Evolutionary conservation across 2,797 vertebrate genomes (phyloP).

Genomic region (Parambassis ranga): DNA sequence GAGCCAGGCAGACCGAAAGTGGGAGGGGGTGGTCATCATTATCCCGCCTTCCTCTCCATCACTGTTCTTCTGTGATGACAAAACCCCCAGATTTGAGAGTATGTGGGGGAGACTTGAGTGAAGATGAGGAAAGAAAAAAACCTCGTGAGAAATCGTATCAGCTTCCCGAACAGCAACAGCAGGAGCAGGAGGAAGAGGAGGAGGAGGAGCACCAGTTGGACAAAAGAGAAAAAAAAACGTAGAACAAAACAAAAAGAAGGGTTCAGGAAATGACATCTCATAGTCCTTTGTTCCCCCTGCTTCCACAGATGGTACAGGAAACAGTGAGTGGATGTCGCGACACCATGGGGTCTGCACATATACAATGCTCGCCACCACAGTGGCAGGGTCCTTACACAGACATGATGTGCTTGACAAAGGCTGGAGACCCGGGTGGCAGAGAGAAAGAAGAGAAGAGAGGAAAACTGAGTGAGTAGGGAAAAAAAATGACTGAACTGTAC

Average conservation of each 20-base stretch:
- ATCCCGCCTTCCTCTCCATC: conserved; percentile 56
- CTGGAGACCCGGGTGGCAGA: conserved; percentile 72
- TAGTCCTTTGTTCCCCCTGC: conserved; percentile 80
- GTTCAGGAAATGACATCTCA: conserved; percentile 81
- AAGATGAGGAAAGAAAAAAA: conserved; percentile 44
- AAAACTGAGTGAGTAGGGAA: conserved; percentile 7
- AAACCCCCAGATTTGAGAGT: conserved; percentile 38
- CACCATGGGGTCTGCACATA: conserved; percentile 84
- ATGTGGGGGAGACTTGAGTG: conserved; percentile 21
- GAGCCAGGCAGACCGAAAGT: conserved; percentile 43
- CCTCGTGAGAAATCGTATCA: conserved; percentile 32
- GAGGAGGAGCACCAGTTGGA: conserved; percentile 67
- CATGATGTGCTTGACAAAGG: conserved; percentile 99
- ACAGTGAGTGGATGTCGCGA: conserved; percentile 81
- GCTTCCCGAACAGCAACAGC: conserved; percentile 49
- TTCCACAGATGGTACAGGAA: conserved; percentile 77
- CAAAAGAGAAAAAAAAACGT: conserved; percentile 58
- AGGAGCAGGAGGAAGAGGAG: conserved; percentile 1
- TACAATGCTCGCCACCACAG: conserved; percentile 67
- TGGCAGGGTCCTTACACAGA: conserved; percentile 85
- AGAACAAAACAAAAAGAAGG: conserved; percentile 70
- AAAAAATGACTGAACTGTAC: background rate
- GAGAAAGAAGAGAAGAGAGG: conserved; percentile 14
- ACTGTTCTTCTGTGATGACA: conserved; percentile 61
- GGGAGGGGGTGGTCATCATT: conserved; percentile 39